These are phyloP conservation scores for Rhabdomys pumilio DNA, from an alignment of 2,797 vertebrate genomes.

Conservation along the genomic window DNA sequence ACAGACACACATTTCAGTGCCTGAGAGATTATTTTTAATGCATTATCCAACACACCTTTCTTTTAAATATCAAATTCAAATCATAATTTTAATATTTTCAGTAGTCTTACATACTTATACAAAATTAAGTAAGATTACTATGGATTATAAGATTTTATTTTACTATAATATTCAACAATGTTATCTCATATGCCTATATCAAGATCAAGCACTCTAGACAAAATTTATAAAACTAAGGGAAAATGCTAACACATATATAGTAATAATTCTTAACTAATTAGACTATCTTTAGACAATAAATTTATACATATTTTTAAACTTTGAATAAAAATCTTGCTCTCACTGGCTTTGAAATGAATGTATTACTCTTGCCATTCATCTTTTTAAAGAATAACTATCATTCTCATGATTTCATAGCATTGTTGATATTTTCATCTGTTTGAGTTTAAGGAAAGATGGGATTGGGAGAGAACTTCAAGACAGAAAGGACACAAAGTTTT, in stretches of 20 bases:
- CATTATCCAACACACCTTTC: background rate
- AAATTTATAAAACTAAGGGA: background rate
- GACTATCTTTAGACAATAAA: background rate
- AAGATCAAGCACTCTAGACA: background rate
- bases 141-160: background rate
- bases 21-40: background rate
- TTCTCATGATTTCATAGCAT: background rate
- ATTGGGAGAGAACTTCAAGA: background rate
- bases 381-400: background rate
- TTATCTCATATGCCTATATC: background rate
- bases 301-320: background rate
- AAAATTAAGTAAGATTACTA: background rate
- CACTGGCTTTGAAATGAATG: background rate
- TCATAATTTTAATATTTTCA: background rate
- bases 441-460: background rate
- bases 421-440: background rate
- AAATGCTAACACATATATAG: background rate
- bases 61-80: background rate
- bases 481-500: background rate
- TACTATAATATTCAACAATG: background rate
- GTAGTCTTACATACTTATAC: background rate
- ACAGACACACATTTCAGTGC: background rate
- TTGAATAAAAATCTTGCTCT: background rate
- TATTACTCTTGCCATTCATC: background rate
- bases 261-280: background rate